Percentiles rank a stretch among this genome's conserved stretches.
phyloP scores from a whole-genome alignment of 2,797 vertebrate genomes.

The Tauraco hartlaubi region DNA sequence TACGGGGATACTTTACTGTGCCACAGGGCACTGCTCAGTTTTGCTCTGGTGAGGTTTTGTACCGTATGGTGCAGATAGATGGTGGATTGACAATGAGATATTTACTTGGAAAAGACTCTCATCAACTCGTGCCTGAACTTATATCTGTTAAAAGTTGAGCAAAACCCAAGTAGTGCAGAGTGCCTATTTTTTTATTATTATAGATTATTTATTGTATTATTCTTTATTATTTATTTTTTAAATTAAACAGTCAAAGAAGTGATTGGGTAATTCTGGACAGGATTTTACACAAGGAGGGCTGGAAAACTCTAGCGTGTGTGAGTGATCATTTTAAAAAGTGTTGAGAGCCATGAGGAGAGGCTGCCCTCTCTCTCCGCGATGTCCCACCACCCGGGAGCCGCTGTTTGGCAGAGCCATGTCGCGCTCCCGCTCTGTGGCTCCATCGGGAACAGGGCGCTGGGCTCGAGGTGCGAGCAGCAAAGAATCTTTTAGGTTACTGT shows the following conservation, averaged over 20 bases:
- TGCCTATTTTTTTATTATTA: background rate
- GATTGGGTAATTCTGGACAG: background rate
- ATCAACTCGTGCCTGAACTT: background rate
- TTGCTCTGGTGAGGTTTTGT: background rate
- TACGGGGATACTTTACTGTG: background rate
- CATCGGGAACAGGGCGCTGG: fast-evolving
- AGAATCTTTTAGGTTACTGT: background rate
- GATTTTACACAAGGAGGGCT: background rate
- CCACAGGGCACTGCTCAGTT: background rate
- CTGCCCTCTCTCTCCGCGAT: fast-evolving
- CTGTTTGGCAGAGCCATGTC: background rate
- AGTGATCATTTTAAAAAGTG: background rate
- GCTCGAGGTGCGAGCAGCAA: fast-evolving
- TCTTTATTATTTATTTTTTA: background rate
- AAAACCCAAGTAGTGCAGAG: background rate
- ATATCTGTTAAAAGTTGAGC: background rate
- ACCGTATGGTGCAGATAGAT: background rate
- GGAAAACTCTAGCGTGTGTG: fast-evolving
- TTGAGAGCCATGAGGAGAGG: background rate
- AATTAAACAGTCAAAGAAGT: background rate
- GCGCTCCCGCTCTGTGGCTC: fast-evolving
- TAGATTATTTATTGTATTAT: background rate
- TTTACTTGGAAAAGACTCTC: background rate
- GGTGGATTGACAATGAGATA: background rate
- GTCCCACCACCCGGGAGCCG: fast-evolving